Evolutionary conservation across 2,888 invertebrate genomes (phyloP).

Genomic region (Itoplectis maculator): DNA sequence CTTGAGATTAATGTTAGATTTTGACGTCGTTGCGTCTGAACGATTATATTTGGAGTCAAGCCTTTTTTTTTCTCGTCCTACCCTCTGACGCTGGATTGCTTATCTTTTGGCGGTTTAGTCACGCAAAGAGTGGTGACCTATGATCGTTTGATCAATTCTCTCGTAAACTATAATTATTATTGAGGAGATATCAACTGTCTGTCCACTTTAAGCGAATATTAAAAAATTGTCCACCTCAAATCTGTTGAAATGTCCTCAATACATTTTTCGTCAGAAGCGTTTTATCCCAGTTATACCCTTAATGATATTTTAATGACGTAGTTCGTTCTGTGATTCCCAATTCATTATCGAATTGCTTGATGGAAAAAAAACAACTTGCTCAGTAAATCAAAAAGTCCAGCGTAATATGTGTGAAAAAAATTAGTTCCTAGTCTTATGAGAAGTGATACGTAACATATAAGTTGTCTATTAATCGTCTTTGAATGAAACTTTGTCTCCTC

Average conservation of each 20-base stretch:
- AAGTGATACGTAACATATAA: constrained; percentile 80
- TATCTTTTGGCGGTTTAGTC: constrained; percentile 17
- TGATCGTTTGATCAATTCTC: constrained; percentile 9
- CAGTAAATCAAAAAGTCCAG: constrained; percentile 64
- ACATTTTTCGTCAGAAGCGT: background rate
- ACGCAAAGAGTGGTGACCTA: background rate
- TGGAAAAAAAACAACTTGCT: constrained; percentile 57
- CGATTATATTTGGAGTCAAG: constrained; percentile 73
- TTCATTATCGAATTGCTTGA: constrained; percentile 38
- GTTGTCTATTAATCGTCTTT: constrained; percentile 71
- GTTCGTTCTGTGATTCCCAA: constrained; percentile 53
- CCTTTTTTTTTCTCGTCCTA: constrained; percentile 65
- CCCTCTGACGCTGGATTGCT: constrained; percentile 20
- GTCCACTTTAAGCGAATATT: background rate
- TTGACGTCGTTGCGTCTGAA: constrained; percentile 56
- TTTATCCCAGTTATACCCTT: constrained; percentile 1
- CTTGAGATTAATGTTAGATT: constrained; percentile 69
- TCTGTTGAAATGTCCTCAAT: background rate
- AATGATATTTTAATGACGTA: constrained; percentile 25
- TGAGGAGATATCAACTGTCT: background rate
- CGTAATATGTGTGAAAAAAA: constrained; percentile 69
- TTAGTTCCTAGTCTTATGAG: constrained; percentile 82
- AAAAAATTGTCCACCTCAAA: background rate
- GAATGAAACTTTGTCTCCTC: constrained; percentile 40
- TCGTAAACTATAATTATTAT: constrained; percentile 5